These are phyloP conservation scores for Linepithema humile DNA, from an alignment of 1,140 invertebrate genomes.

Conservation along the genomic window DNA sequence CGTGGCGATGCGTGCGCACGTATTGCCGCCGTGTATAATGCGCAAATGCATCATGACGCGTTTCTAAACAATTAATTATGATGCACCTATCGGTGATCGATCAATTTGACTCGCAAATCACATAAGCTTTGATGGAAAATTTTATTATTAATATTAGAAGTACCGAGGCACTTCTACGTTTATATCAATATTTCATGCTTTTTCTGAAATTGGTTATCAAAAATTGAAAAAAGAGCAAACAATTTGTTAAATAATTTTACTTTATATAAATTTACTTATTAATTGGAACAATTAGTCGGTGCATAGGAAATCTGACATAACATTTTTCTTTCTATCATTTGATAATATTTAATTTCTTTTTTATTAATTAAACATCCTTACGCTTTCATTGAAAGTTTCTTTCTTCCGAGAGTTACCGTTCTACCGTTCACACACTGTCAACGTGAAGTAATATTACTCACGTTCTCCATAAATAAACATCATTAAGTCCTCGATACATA, in stretches of 20 bases:
- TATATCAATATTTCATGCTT: background rate
- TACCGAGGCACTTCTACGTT: background rate
- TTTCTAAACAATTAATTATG: conserved; percentile 45
- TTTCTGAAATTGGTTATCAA: background rate
- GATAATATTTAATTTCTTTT: background rate
- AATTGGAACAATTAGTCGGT: background rate
- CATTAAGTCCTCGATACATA: background rate
- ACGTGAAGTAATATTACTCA: background rate
- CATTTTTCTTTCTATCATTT: background rate
- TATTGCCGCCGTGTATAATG: background rate
- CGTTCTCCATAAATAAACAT: background rate
- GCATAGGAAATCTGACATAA: background rate
- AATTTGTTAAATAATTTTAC: too few relatives aligned
- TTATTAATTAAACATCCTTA: background rate
- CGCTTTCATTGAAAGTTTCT: background rate
- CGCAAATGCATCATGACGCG: background rate
- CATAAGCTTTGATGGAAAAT: background rate
- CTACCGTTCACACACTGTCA: too few relatives aligned
- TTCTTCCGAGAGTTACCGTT: background rate
- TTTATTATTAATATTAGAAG: background rate
- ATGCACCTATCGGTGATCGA: conserved; percentile 18
- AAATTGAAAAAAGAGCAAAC: background rate
- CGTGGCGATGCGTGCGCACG: background rate
- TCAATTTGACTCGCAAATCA: conserved; percentile 10
- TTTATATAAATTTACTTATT: too few relatives aligned